Percentiles rank a stretch among this genome's conserved stretches.
These are phyloP conservation scores for Urocolius indicus DNA, from an alignment of 2,113 vertebrate genomes.

Conservation along the genomic window DNA sequence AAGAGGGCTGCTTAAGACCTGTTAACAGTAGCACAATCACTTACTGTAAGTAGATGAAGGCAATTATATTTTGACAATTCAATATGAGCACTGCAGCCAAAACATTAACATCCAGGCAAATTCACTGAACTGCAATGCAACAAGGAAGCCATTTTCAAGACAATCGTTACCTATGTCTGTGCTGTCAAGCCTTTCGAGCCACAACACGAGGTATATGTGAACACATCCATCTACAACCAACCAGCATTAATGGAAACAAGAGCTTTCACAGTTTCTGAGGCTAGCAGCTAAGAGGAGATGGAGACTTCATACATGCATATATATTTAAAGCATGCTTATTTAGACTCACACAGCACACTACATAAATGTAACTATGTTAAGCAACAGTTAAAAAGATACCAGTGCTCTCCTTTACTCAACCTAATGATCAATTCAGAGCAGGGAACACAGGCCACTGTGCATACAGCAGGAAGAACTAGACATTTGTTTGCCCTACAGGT, in stretches of 20 bases:
- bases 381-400: not conserved
- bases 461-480: not conserved
- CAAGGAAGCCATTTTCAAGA: not conserved
- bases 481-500: not conserved
- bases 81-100: not conserved
- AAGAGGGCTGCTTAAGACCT: not conserved
- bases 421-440: not conserved
- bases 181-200: not conserved
- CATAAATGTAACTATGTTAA: not conserved
- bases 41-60: not conserved
- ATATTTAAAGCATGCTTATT: not conserved
- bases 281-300: not conserved
- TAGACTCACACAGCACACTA: not conserved
- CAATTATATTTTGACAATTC: not conserved
- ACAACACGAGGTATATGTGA: rapidly evolving
- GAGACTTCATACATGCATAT: not conserved
- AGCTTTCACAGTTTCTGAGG: not conserved
- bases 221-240: not conserved
- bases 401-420: not conserved
- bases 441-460: not conserved
- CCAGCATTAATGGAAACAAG: not conserved
- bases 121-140: not conserved
- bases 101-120: not conserved
- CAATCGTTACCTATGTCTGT: not conserved
- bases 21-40: not conserved